These are phyloP conservation scores for Apodemus sylvaticus DNA, from an alignment of 2,113 vertebrate species.

Conservation along the genomic window DNA sequence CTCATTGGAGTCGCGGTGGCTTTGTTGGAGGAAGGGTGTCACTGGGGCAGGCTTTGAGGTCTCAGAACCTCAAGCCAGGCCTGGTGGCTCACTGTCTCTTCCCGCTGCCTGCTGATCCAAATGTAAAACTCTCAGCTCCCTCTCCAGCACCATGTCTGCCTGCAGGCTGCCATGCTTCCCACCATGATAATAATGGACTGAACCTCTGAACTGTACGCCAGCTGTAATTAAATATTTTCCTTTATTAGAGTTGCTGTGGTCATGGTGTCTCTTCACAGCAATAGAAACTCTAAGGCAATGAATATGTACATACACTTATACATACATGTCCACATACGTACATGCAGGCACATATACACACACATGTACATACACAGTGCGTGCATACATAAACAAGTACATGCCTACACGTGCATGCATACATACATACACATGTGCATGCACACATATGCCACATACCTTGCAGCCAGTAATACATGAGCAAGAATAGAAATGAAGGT, in stretches of 20 bases:
- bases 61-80: not conserved
- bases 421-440: rapidly evolving
- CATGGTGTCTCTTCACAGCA: not conserved
- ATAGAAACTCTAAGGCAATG: not conserved
- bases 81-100: not conserved
- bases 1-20: not conserved
- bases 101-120: not conserved
- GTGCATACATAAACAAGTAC: not conserved
- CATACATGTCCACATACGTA: not conserved
- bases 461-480: not conserved
- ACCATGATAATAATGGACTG: not conserved
- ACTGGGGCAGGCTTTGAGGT: not conserved
- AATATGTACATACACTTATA: not conserved
- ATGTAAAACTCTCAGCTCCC: not conserved
- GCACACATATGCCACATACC: not conserved
- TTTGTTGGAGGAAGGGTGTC: not conserved
- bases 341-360: not conserved
- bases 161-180: not conserved
- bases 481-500: not conserved
- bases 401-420: not conserved
- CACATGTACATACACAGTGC: not conserved
- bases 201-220: not conserved
- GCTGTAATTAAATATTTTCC: not conserved
- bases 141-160: not conserved
- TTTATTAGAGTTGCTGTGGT: not conserved